Evolutionary conservation across 1,140 invertebrate species (phyloP), one percentile per base, ranked within the genome.

Genomic region (Euborellia annulipes): DNA sequence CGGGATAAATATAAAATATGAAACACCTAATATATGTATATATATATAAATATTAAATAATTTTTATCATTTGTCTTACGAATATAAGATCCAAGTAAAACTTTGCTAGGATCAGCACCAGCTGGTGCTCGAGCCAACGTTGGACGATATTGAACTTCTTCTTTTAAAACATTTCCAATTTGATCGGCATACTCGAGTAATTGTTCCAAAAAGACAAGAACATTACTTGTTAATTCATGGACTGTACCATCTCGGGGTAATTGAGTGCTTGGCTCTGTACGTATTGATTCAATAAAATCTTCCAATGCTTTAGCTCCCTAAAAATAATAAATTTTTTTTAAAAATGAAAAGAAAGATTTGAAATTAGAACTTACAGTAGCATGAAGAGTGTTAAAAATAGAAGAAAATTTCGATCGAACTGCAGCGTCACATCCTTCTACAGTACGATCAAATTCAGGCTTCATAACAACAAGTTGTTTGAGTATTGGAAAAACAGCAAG

Each of bases 161-260:
- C 38, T 16, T 20, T 14, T 8, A 47, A 30, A 9, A 78, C 73
- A 52, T 52, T 68, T 52, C 76, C 82, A 39, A 86, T 78, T 4
- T 79, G 85, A 54, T 84, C 78, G 17, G 73, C 71, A 56, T 86
- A 85, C 47, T 82, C 79, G 13, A 79, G 72, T 40, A 92, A 66
- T 55, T 89, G 84, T 61, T 90, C 85, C 36, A 88, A 66, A 64
- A 91, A 85, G 49, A 89, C 79, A 36, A 92, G 74, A 42, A 93
- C 87, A 62, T 95, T 93, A 41, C 83, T 89, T 2, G 91, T 93
- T 36, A 93, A 68, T 65, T 97, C 89, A 60, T 94, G 91, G 18
- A 97, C 92, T 1, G 92, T 97, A 46, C 92, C 93, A 71, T 97
- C 93, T 62, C 82, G 85, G 0, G 93, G 89, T 55, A 93, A 73